Percentiles rank a stretch among this genome's conserved stretches.
Conservation (phyloP, 2,797 vertebrate genomes). For the Xenopus petersii region DNA sequence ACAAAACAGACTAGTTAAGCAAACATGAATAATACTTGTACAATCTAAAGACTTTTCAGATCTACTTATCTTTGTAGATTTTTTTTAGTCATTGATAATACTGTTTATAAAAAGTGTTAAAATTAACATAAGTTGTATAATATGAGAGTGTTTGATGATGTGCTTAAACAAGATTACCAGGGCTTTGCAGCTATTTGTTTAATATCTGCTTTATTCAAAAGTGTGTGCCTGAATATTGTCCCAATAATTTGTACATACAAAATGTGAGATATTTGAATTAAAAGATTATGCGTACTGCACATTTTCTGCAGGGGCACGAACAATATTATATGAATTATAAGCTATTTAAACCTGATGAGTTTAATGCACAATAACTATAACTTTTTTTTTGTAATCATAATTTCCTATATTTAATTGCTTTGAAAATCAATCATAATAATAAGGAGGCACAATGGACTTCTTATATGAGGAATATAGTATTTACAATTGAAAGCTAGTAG, state of each 20-base stretch:
- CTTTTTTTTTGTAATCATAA: neutral
- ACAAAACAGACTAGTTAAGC: no score
- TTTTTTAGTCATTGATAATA: conserved; percentile 12
- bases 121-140: conserved; percentile 30
- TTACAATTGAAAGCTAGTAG: no score
- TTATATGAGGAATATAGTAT: no score
- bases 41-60: neutral
- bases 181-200: conserved; percentile 34
- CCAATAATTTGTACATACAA: conserved; percentile 34
- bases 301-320: conserved; percentile 32
- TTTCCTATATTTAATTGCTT: no score
- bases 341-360: conserved; percentile 4
- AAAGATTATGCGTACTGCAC: conserved; percentile 22
- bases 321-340: neutral
- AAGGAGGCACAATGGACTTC: no score
- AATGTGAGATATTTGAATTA: conserved; percentile 32
- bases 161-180: conserved; percentile 35
- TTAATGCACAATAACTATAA: neutral
- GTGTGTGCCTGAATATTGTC: conserved; percentile 43
- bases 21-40: no score
- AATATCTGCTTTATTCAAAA: conserved; percentile 20
- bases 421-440: no score
- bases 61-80: conserved; percentile 13
- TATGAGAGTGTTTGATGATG: conserved; percentile 37
- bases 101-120: conserved; percentile 21